Conservation (phyloP, 2,797 vertebrate genomes). For the Phalloptychus januarius region DNA sequence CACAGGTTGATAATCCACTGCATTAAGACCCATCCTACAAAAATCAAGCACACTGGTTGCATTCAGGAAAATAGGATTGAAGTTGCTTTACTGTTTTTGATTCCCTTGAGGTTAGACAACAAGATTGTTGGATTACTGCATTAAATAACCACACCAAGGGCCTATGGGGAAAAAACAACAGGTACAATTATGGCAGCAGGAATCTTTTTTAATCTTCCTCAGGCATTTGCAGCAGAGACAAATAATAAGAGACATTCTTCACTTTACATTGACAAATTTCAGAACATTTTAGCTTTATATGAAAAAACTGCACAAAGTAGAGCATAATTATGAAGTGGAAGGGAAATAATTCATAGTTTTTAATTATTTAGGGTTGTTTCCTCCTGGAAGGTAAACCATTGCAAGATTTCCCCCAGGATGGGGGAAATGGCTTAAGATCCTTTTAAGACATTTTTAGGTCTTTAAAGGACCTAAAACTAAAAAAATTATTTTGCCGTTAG, state of each 20-base stretch:
- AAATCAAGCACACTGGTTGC: constrained; percentile 57
- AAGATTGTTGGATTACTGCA: constrained; percentile 82
- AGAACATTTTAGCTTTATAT: not conserved
- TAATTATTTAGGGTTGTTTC: not conserved
- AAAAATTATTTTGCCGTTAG: not conserved
- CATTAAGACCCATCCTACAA: constrained; percentile 68
- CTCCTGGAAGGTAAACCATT: not conserved
- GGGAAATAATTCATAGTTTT: not conserved
- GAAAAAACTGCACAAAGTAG: not conserved
- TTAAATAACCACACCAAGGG: constrained; percentile 71
- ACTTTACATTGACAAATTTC: not conserved
- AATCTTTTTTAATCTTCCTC: constrained; percentile 21
- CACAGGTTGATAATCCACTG: constrained; percentile 72
- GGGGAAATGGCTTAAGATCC: not conserved
- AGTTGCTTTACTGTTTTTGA: constrained; percentile 71
- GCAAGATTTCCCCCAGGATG: not conserved
- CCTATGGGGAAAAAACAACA: constrained; percentile 50
- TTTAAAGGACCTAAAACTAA: too few relatives aligned
- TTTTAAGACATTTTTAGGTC: too few relatives aligned
- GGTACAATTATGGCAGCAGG: constrained; percentile 48
- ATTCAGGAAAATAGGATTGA: constrained; percentile 76
- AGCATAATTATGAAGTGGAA: not conserved
- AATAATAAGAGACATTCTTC: constrained; percentile 2
- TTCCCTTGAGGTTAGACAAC: constrained; percentile 68
- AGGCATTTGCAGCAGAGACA: constrained; percentile 1